Evolutionary conservation across 1,140 invertebrate genomes (phyloP), one percentile per base, ranked within the genome.

Genomic region (Eufriesea mexicana): DNA sequence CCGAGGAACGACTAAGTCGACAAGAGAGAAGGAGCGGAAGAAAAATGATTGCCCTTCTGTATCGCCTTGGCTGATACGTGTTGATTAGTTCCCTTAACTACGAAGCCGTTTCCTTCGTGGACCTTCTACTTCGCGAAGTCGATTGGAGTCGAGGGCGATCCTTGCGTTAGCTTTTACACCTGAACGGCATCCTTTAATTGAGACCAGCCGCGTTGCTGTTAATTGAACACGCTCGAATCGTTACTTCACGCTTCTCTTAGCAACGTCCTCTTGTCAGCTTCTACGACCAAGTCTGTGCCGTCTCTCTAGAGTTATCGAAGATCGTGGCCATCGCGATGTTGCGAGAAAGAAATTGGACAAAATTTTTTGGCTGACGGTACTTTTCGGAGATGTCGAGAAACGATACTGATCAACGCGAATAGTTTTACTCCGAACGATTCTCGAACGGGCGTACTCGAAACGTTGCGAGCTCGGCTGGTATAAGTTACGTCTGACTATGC

Each of bases 141-240:
- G 71, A 81, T 81, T 35, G 45, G 51, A 49, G 66, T 25, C 66
- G 54, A 49, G 35, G 79, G 51, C 83, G 86, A 87, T 75, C 84
- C 72, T 66, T 64, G 75, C 86, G 86, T 84, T 79, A 86, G 84
- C 75, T 83, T 79, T 79, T 67, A 86, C 85, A 81, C 81, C 78
- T 61, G 86, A 86, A 81, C 86, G 76, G 67, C 61, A 77, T 79
- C 71, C 85, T 67, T 74, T 88, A 87, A 88, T 87, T 79, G 79
- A 66, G 71, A 49, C 42, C 28, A 61, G 76, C 55, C 73, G 71
- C 82, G 84, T 62, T 49, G 67, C 68, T 66, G 70, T 84, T 88
- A 87, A 88, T 85, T 88, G 86, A 80, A 87, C 79, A 85, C 86
- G 83, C 85, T 87, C 74, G 57, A 85, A 54, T 81, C 79, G 86